Conservation (phyloP, 2,888 invertebrate species). For the Pocota personata region DNA sequence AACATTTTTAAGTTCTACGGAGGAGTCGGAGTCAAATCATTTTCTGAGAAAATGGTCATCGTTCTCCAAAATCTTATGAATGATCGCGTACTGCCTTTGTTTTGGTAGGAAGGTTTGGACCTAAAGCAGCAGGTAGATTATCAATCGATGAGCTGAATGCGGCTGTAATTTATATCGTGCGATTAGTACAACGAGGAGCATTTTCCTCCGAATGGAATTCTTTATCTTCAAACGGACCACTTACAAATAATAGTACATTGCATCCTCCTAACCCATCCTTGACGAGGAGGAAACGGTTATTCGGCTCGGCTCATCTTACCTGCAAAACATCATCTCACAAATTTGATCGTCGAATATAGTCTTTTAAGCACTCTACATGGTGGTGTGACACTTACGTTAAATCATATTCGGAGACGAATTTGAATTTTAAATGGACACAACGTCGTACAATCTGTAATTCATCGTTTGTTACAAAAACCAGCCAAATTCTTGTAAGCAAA, state of each 20-base stretch:
- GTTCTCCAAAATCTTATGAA: no score
- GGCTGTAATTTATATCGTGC: no score
- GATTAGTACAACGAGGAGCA: no score
- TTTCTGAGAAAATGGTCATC: neutral
- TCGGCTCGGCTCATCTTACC: constrained; percentile 38
- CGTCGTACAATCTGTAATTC: constrained; percentile 32
- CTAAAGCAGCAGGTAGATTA: no score
- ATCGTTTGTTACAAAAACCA: constrained; percentile 34
- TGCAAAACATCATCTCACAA: constrained; percentile 20
- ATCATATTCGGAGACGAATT: constrained; percentile 34
- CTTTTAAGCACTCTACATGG: constrained; percentile 10
- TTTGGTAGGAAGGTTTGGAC: no score
- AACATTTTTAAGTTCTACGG: neutral
- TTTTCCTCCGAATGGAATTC: no score
- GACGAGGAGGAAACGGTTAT: constrained; percentile 24
- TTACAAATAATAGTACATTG: neutral
- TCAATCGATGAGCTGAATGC: neutral
- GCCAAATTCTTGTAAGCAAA: no score
- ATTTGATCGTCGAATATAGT: constrained; percentile 1
- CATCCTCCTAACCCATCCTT: constrained; percentile 14
- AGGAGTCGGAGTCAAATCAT: neutral
- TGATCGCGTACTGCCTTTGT: no score
- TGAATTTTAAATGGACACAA: constrained; percentile 48
- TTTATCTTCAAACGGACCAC: no score
- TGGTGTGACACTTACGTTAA: constrained; percentile 27